Evolutionary conservation across 2,797 vertebrate species (phyloP), one percentile per base, ranked within the genome.

Genomic region (Calcarius lapponicus): DNA sequence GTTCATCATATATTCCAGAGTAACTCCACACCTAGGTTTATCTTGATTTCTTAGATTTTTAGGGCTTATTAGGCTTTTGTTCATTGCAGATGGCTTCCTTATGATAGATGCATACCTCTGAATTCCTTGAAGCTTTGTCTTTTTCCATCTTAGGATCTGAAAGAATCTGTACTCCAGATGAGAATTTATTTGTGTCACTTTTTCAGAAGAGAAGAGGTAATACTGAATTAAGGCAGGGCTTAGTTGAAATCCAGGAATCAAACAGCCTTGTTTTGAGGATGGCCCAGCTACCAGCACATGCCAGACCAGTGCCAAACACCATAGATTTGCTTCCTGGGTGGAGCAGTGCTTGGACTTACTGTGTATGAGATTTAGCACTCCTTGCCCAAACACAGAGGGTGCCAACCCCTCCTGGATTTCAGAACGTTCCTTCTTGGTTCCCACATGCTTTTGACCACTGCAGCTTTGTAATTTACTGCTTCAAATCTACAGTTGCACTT

Each of bases 401-500:
- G 53, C 80, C 65, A 95, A 17, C 2, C 7, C 34, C 47, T 94
- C 38, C 28, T 5, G 1, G 43, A 42, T 92, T 88, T 90, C 50
- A 61, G 7, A 69, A 61, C 32, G 36, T 74, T 92, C 32, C 20
- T 36, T 83, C 83, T 86, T 87, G 58, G 29, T 31, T 94, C 20
- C 32, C 61, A 38, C 9, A 14, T 69, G 57, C 47, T 90, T 89
- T 80, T 92, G 51, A 50, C 54, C 53, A 18, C 34, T 67, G 32
- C 38, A 90, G 69, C 38, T 91, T 90, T 95, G 70, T 86, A 88
- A 92, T 88, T 87, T 80, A 65, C 61, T 80, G 38, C n/a, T 91
- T 95, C 29, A 58, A 17, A 50, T 74, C 75, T 24, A 15, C 54
- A 43, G 69, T 47, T 64, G 38, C 57, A 28, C n/a, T 91, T 91